A percentile compares a stretch with the other conserved stretches of the same genome.
These are phyloP conservation scores for Myotis myotis DNA, from an alignment of 2,797 vertebrate species.

Conservation along the genomic window DNA sequence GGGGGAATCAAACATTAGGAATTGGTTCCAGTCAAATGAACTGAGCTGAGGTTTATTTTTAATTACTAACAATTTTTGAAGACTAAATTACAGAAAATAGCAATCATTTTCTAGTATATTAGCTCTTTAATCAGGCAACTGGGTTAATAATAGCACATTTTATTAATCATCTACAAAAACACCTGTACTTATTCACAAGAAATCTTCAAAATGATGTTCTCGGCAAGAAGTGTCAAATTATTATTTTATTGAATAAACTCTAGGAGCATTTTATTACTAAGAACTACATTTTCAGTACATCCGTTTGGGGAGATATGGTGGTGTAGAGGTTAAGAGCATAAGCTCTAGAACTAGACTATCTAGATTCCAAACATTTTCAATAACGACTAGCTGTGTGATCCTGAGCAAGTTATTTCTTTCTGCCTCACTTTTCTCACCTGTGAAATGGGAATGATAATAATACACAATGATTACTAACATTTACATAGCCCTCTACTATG, in stretches of 20 bases:
- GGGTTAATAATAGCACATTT: conserved; percentile 68
- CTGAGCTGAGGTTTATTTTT: conserved; percentile 63
- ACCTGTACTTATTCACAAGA: conserved; percentile 70
- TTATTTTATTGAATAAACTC: conserved; percentile 48
- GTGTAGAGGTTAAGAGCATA: not conserved
- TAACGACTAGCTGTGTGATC: not conserved
- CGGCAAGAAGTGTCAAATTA: conserved; percentile 53
- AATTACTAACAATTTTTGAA: conserved; percentile 67
- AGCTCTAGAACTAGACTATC: not conserved
- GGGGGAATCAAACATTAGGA: not conserved
- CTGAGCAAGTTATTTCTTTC: not conserved
- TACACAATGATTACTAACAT: not conserved
- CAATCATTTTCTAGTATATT: conserved; percentile 62
- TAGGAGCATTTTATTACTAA: conserved; percentile 24
- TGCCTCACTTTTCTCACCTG: not conserved
- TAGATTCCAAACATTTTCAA: not conserved
- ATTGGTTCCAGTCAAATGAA: conserved; percentile 38
- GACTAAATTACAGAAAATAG: conserved; percentile 74
- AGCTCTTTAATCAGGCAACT: conserved; percentile 63
- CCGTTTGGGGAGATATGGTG: not conserved
- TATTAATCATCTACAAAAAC: conserved; percentile 68
- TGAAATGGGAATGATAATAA: not conserved
- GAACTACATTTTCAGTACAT: not conserved
- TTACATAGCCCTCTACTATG: not conserved
- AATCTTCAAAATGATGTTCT: conserved; percentile 52